A percentile compares a stretch with the other conserved stretches of the same genome.
Evolutionary conservation across 30 jellyfish, hydroid and myxozoan species (phyloP).

Genomic region (Chironex yamaguchii): DNA sequence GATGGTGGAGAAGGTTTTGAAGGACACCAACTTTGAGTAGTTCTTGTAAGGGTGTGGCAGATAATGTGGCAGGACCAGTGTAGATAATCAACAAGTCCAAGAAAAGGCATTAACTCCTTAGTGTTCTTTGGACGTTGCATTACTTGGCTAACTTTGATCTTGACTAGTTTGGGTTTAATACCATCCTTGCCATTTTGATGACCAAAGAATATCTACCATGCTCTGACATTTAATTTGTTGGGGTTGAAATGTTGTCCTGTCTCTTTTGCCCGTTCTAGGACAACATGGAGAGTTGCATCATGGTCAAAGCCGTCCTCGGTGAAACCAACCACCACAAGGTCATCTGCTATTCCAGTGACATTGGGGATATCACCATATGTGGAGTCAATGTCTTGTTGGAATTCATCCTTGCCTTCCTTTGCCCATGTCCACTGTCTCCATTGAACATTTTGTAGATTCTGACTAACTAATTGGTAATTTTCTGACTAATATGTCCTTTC

Average conservation of each 20-base stretch:
- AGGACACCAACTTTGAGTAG: not conserved
- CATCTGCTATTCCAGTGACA: conserved; percentile 34
- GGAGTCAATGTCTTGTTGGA: not conserved
- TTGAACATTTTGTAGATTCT: too few species aligned
- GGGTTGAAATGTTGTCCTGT: not conserved
- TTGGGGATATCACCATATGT: conserved; percentile 11
- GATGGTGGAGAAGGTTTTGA: not conserved
- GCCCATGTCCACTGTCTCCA: too few species aligned
- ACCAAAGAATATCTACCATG: not conserved
- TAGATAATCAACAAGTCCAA: conserved; percentile 7
- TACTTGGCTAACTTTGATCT: conserved; percentile 36
- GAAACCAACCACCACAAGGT: conserved; percentile 18
- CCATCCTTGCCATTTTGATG: conserved; percentile 15
- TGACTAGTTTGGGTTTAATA: conserved; percentile 19
- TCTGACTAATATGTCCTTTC: too few species aligned
- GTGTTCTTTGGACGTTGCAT: conserved; percentile 31
- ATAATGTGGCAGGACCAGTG: conserved; percentile 7
- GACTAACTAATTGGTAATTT: too few species aligned
- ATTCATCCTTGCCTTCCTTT: too few species aligned
- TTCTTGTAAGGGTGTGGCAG: conserved; percentile 17
- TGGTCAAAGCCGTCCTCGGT: not conserved
- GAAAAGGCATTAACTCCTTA: not conserved
- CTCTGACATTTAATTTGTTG: conserved; percentile 2
- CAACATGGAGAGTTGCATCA: not conserved
- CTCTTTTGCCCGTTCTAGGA: not conserved